Base-by-base conservation (phyloP, 2,797 vertebrate species). In the Peromyscus eremicus region DNA sequence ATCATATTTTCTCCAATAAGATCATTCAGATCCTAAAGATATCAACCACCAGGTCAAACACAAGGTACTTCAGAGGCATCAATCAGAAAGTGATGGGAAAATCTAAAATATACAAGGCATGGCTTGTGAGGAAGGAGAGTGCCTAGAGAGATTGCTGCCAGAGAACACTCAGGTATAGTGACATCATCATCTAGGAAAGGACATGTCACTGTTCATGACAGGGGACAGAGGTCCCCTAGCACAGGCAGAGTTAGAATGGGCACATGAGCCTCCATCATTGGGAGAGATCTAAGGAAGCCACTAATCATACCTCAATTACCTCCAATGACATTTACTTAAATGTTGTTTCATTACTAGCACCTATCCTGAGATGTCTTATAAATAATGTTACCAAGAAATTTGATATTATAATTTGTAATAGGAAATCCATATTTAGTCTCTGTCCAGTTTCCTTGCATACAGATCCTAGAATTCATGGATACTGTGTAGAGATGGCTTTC, bases 301-400 rank as follows among this genome's bases (percentile, higher is more conserved):
- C 49, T 68, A 64, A 91, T 2, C 34, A 52, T 32, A 88, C 43
- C 1, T 37, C 57, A 93, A 32, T 60, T 0, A 11, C 73, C 37
- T 91, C 29, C 7, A 87, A 34, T 79, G n/a, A 46, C 11, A 5
- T 14, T 46, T 75, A 81, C 95, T 79, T 97, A 71, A 92, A 89
- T 92, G 17, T 14, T 64, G 64, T 14, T 1, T 46, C 8, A 13
- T 92, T 92, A 84, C 75, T 92, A 96, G 57, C 3, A 82, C 23
- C 46, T 83, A 49, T 94, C 62, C 0, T n/a, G 37, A 11, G 2
- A 83, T 5, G 71, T 94, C 94, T 92, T 23, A n/a, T 88, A 55
- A 93, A 46, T 66, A 80, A 62, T 62, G 19, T 55, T 81, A 64
- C 32, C 71, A 46, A 64, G 60, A 23, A 75, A 2, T 34, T 34